Evolutionary conservation across 2,797 vertebrate genomes (phyloP).

Genomic region (Mormyrops attenuatus): DNA sequence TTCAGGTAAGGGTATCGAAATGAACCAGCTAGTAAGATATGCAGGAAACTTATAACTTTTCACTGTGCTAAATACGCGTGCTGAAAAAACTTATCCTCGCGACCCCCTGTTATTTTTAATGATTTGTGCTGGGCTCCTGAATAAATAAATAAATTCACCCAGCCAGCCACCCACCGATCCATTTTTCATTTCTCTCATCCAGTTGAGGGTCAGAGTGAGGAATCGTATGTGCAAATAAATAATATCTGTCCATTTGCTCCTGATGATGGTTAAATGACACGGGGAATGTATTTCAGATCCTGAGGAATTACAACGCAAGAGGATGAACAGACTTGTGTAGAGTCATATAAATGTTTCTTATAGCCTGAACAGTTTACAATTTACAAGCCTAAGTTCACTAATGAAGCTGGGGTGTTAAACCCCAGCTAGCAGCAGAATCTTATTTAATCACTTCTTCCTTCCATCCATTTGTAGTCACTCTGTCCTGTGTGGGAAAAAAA

Average conservation of each 20-base stretch:
- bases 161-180: neutral
- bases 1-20: neutral
- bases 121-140: neutral
- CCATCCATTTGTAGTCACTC: neutral
- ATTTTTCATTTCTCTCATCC: neutral
- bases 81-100: neutral
- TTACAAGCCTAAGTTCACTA: neutral
- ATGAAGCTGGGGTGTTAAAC: neutral
- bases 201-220: neutral
- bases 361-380: neutral
- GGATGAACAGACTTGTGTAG: neutral
- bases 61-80: neutral
- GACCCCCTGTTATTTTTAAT: neutral
- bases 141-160: slow-evolving; percentile 4
- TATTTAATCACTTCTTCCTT: neutral
- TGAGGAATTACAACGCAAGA: neutral
- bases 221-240: neutral
- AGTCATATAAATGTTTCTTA: slow-evolving; percentile 8
- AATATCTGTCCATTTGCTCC: neutral
- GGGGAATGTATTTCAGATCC: neutral
- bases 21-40: neutral
- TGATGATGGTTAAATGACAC: neutral
- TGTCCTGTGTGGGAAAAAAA: neutral
- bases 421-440: neutral
- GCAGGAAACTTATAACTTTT: neutral